Conservation (phyloP, 2,888 invertebrate genomes). For the Mamestra brassicae region DNA sequence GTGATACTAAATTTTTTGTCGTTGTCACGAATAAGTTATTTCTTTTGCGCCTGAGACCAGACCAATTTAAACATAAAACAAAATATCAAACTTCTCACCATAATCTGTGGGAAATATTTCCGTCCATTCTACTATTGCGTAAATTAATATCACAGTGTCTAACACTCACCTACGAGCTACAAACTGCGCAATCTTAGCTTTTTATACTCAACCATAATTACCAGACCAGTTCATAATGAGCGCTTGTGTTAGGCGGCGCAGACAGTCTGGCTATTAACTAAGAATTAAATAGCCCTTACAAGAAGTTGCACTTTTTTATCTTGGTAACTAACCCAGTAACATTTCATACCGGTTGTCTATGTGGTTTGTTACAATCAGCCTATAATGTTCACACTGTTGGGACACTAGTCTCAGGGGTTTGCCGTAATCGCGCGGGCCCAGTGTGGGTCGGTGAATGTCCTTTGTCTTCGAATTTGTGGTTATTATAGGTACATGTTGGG, state of each 20-base stretch:
- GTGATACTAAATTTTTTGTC: no score
- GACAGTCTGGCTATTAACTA: constrained; percentile 44
- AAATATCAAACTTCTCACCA: background rate
- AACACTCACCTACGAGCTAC: background rate
- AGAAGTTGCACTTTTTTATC: constrained; percentile 35
- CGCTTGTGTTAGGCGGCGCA: constrained; percentile 14
- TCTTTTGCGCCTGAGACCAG: no score
- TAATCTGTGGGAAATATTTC: constrained; percentile 18
- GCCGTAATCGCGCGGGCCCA: no score
- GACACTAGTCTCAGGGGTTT: no score
- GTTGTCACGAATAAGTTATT: no score
- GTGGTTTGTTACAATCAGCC: no score
- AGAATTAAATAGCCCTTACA: constrained; percentile 8
- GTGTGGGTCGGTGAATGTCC: no score
- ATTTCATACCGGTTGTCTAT: constrained; percentile 7
- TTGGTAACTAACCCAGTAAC: constrained; percentile 12
- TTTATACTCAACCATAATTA: constrained; percentile 25
- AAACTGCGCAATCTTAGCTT: constrained; percentile 17
- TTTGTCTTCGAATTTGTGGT: no score
- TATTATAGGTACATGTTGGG: no score
- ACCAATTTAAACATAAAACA: background rate
- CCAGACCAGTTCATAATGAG: constrained; percentile 5
- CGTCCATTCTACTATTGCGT: constrained; percentile 26
- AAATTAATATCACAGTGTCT: constrained; percentile 16
- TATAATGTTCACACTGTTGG: background rate